Base-by-base conservation (phyloP, 2,797 vertebrate species). In the Eurystomus glaucurus region DNA sequence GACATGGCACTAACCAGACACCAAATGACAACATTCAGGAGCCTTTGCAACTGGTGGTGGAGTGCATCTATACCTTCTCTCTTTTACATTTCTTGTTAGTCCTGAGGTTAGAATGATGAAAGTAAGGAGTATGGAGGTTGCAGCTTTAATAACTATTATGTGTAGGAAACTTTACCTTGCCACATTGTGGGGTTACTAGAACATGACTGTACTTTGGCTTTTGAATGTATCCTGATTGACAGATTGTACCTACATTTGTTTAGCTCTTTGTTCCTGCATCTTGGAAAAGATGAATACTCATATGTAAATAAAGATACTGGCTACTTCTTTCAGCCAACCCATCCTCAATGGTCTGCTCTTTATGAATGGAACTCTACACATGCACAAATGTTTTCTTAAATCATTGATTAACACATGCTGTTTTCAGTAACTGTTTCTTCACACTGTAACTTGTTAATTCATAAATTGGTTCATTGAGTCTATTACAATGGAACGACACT, bases 351-450 rank as follows among this genome's bases (percentile, higher is more conserved):
- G 66, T 76, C 82, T 89, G 8, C 28, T 74, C 20, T 85, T 89
- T 80, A 75, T 86, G 54, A 94, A 93, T 92, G 52, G 37, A 87
- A 72, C 12, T 66, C 18, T 60, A 64, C 21, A 33, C 8, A 50
- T 46, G 35, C 35, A 85, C 48, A 74, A 85, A 35, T 51, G 4
- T 72, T 95, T 92, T 89, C 51, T 70, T 57, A 46, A 85, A 75
- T 68, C 33, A 52, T 29, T 72, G 62, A 72, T 76, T 90, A 87
- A 66, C 39, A 85, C 35, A 41, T 10, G 8, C 15, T 91, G 57
- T 1, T 90, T 85, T 90, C 89, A 92, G 46, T 65, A 84, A 81
- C 65, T 85, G 26, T 23, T 90, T 51, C 60, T 94, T 92, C 75
- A 74, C 35, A 43, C 31, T 87, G 43, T 28, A 55, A n/a, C 45